Evolutionary conservation across 2,888 invertebrate species (phyloP), one percentile per base, ranked within the genome.

Genomic region (Lycocerus yunnanus): DNA sequence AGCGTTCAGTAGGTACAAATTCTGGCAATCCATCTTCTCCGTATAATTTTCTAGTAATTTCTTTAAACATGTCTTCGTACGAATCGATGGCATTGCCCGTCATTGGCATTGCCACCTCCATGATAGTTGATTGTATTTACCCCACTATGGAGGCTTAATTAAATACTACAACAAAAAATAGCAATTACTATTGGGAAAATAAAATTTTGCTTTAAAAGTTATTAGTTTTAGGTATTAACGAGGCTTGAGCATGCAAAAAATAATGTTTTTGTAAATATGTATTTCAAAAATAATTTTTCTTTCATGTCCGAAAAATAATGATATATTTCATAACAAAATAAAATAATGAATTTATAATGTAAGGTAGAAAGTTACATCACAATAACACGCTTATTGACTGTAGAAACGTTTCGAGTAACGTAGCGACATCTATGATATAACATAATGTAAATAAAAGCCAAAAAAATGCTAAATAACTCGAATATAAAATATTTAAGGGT

Each of bases 11-110:
- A 18, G 83, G 80, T 71, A 82, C 83, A 71, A 87, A 80, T 78
- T 88, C 88, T 24, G 88, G 87, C 73, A 88, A 81, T 60, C 88
- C 88, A 87, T 96, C 95, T 87, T 95, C 95, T 78, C 96, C 96
- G 88, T 96, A 96, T 81, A 96, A 90, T 89, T 96, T 96, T 87
- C 95, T 92, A 78, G 96, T 96, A 85, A 96, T 96, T 90, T 96
- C 96, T 88, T 96, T 96, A 87, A 94, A 94, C 93, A 94, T 94
- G 85, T 94, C 94, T 88, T 95, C 94, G 89, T 94, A 92, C 86
- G 89, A 91, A 87, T 92, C 92, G 88, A 92, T 89, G 84, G 91
- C 89, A 83, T 90, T 89, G 83, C 87, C 85, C 80, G 90, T 87
- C 88, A 89, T 86, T 84, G 91, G 90, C 90, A 90, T 90, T 83